Percentiles rank a stretch among this genome's conserved stretches.
These are phyloP conservation scores for Oligia fasciuncula DNA, from an alignment of 2,888 invertebrate species.

Conservation along the genomic window DNA sequence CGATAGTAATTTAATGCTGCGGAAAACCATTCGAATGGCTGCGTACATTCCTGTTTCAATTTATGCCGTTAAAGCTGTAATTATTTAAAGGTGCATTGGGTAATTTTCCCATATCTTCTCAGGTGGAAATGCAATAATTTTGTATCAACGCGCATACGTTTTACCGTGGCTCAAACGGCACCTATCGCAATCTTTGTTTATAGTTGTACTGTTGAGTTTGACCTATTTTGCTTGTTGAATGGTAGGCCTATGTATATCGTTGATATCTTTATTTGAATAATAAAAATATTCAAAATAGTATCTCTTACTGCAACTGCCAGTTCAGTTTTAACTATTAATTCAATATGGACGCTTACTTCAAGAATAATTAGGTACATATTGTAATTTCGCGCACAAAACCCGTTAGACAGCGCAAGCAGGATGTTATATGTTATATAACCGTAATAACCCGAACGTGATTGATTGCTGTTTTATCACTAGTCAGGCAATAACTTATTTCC, in stretches of 20 bases:
- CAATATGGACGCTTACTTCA: not conserved
- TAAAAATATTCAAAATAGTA: not conserved
- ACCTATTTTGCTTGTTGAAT: constrained; percentile 32
- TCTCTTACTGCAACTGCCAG: not conserved
- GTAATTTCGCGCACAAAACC: constrained; percentile 2
- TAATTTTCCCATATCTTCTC: constrained; percentile 58
- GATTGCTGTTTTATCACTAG: constrained; percentile 40
- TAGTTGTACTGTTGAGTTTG: constrained; percentile 24
- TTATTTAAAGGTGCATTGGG: constrained; percentile 55
- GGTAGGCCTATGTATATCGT: not conserved
- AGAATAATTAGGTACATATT: constrained; percentile 14
- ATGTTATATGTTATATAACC: constrained; percentile 40
- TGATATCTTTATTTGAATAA: not conserved
- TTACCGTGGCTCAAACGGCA: constrained; percentile 23
- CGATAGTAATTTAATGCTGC: constrained; percentile 58
- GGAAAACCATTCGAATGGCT: constrained; percentile 62
- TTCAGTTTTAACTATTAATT: not conserved
- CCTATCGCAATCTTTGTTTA: constrained; percentile 40
- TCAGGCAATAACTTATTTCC: constrained; percentile 50
- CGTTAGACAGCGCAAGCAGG: constrained; percentile 31
- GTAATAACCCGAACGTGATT: constrained; percentile 40
- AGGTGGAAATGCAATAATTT: constrained; percentile 59
- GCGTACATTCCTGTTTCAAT: constrained; percentile 61
- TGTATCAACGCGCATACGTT: constrained; percentile 39
- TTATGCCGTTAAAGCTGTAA: constrained; percentile 60